Evolutionary conservation across 2,797 vertebrate species (phyloP).

Genomic region (Megalops cyprinoides): DNA sequence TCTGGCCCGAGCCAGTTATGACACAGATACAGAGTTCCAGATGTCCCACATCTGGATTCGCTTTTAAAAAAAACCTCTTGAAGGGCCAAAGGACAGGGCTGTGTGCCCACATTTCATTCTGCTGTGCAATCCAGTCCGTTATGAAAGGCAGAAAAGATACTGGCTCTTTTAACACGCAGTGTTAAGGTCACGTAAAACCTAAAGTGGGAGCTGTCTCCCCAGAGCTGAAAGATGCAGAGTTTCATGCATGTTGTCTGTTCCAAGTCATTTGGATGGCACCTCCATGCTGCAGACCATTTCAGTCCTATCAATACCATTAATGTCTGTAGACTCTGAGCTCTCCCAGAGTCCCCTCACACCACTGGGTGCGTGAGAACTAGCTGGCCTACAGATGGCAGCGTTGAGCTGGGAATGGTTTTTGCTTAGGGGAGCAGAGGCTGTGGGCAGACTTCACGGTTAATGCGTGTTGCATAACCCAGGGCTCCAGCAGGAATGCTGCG

Average conservation of each 20-base stretch:
- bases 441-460: conserved; percentile 13
- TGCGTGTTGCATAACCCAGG: conserved; percentile 25
- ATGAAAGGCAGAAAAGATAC: neutral
- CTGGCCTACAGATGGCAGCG: conserved; percentile 35
- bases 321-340: too few relatives aligned
- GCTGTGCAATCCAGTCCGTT: neutral
- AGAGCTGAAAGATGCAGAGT: neutral
- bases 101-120: neutral
- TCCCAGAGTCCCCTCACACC: neutral
- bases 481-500: conserved; percentile 21
- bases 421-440: too few relatives aligned
- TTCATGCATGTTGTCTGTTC: neutral
- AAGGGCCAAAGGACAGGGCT: neutral
- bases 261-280: neutral
- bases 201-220: neutral
- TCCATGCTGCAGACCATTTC: too few relatives aligned
- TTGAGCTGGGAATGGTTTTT: conserved; percentile 25
- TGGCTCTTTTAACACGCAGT: neutral
- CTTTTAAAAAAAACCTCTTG: neutral
- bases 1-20: neutral
- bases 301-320: too few relatives aligned
- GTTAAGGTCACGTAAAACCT: neutral
- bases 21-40: neutral
- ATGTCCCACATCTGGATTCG: conserved; percentile 12
- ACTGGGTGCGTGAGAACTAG: neutral